These are phyloP conservation scores for Chloropsis cyanopogon DNA, from an alignment of 2,113 vertebrate species.

Conservation along the genomic window DNA sequence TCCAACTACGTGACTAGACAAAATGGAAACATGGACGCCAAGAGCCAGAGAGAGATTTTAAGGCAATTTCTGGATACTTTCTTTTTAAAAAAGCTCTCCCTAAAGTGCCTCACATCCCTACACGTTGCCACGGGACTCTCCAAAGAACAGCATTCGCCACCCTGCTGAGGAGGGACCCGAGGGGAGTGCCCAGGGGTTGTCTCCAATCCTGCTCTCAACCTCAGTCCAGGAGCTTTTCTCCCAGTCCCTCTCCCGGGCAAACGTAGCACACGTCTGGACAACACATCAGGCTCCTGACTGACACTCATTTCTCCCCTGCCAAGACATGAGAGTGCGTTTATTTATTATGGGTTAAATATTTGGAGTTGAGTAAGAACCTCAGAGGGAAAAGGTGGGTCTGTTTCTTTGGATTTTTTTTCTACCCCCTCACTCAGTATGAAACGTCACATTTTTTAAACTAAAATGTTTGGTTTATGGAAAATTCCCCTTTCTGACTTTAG, in stretches of 20 bases:
- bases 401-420: background rate
- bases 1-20: background rate
- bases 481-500: background rate
- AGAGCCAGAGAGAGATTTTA: background rate
- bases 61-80: background rate
- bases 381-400: constrained; percentile 20
- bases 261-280: background rate
- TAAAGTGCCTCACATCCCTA: background rate
- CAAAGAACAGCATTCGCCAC: background rate
- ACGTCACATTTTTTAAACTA: background rate
- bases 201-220: background rate
- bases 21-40: background rate
- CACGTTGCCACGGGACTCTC: accelerated
- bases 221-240: background rate
- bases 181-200: accelerated
- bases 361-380: constrained; percentile 28
- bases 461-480: background rate
- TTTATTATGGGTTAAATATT: constrained; percentile 44
- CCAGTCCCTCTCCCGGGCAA: background rate
- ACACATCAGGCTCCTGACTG: background rate
- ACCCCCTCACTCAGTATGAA: background rate
- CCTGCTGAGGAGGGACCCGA: background rate
- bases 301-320: background rate
- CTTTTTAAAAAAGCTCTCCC: background rate
- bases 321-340: background rate